Conservation (phyloP, 2,888 invertebrate species). For the Thumatha senex region DNA sequence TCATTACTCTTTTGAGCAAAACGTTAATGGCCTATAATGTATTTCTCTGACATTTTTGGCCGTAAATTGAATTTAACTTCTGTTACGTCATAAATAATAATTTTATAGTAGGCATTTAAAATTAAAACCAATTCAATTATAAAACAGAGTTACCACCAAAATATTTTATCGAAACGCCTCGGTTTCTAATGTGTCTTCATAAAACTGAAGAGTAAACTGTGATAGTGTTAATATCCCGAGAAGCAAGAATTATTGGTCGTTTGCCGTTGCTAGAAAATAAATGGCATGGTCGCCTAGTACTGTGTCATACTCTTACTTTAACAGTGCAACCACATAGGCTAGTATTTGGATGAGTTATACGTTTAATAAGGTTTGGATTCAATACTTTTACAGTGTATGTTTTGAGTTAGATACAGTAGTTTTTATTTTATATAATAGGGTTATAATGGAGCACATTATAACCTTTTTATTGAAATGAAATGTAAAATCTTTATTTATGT, state of each 20-base stretch:
- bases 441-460: too few species aligned
- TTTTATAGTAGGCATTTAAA: constrained; percentile 3
- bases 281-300: constrained; percentile 63
- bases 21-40: too few species aligned
- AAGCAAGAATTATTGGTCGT: constrained; percentile 82
- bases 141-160: constrained; percentile 39
- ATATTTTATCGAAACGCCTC: constrained; percentile 69
- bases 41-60: too few species aligned
- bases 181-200: constrained; percentile 77
- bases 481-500: too few species aligned
- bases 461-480: too few species aligned
- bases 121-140: constrained; percentile 33
- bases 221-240: constrained; percentile 82
- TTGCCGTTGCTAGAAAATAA: constrained; percentile 76
- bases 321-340: constrained; percentile 33
- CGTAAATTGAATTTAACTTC: too few species aligned
- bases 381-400: not conserved
- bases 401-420: too few species aligned
- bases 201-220: constrained; percentile 79
- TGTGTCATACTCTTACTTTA: constrained; percentile 38
- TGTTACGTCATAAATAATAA: too few species aligned
- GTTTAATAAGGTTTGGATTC: constrained; percentile 25
- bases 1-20: too few species aligned
- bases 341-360: constrained; percentile 33
- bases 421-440: too few species aligned